phyloP scores from a whole-genome alignment of 2,113 vertebrate species.

The Tyrannus savana region DNA sequence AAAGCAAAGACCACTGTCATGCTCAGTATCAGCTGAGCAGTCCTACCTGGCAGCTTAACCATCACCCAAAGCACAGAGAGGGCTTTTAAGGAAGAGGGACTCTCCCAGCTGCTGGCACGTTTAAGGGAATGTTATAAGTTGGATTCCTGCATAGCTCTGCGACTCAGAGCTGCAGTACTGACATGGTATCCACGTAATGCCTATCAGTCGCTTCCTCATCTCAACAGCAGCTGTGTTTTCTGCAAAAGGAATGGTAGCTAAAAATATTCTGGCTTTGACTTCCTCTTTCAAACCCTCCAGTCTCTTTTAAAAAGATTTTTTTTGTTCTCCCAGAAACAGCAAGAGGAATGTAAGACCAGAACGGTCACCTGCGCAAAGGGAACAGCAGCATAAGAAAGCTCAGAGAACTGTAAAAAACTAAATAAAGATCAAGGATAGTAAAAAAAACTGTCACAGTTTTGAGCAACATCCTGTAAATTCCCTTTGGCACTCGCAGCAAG shows the following conservation, averaged over 20 bases:
- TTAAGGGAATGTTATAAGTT: background rate
- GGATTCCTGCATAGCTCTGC: background rate
- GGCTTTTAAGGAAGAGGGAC: background rate
- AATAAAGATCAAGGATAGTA: background rate
- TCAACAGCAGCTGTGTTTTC: slow-evolving; percentile 57
- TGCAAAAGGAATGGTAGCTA: slow-evolving; percentile 39
- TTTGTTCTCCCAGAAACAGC: background rate
- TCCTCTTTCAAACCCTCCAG: slow-evolving; percentile 36
- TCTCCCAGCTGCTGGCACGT: background rate
- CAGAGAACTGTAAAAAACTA: background rate
- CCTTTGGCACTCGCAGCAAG: background rate
- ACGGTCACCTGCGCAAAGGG: background rate
- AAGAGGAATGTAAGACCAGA: background rate
- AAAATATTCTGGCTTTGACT: slow-evolving; percentile 53
- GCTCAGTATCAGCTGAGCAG: background rate
- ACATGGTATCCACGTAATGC: background rate
- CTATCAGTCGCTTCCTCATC: background rate
- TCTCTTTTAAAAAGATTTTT: background rate
- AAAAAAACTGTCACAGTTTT: background rate
- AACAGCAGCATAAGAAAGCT: background rate
- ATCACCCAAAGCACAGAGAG: background rate
- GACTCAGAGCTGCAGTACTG: background rate
- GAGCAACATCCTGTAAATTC: background rate
- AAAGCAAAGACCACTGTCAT: background rate
- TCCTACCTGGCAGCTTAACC: background rate